Conservation (phyloP, 2,888 invertebrate species). For the Pyrocoelia pectoralis region DNA sequence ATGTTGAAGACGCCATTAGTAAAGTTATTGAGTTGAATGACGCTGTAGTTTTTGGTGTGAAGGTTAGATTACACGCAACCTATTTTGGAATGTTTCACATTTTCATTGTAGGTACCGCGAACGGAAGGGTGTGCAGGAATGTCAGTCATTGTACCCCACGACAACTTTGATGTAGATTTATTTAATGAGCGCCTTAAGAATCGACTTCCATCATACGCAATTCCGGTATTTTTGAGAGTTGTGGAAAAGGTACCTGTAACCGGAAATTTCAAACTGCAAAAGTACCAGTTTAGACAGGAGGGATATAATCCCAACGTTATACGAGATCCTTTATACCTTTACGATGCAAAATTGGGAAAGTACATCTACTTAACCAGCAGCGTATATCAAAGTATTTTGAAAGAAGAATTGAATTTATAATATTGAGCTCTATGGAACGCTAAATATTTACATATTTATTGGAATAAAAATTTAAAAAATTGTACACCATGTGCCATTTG, state of each 20-base stretch:
- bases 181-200: background rate
- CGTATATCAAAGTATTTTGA: too few species aligned
- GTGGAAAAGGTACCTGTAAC: conserved; percentile 80
- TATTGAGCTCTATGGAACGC: too few species aligned
- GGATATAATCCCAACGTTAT: too few species aligned
- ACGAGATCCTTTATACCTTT: too few species aligned
- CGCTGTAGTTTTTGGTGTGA: conserved; percentile 90
- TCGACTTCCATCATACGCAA: conserved; percentile 82
- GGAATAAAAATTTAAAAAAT: too few species aligned
- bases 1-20: conserved; percentile 90
- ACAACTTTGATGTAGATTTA: background rate
- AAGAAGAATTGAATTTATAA: too few species aligned
- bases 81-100: conserved; percentile 58
- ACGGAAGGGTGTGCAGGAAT: conserved; percentile 91
- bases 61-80: conserved; percentile 67
- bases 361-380: too few species aligned
- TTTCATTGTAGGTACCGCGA: conserved; percentile 70
- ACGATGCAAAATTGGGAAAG: too few species aligned
- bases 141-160: conserved; percentile 88
- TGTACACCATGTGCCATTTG: too few species aligned
- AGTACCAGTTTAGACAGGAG: too few species aligned
- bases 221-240: conserved; percentile 87
- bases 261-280: conserved; percentile 93
- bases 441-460: too few species aligned
- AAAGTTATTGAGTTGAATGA: conserved; percentile 63